Evolutionary conservation across 2,113 vertebrate genomes (phyloP).

Genomic region (Cyprinodon brontotheroides): DNA sequence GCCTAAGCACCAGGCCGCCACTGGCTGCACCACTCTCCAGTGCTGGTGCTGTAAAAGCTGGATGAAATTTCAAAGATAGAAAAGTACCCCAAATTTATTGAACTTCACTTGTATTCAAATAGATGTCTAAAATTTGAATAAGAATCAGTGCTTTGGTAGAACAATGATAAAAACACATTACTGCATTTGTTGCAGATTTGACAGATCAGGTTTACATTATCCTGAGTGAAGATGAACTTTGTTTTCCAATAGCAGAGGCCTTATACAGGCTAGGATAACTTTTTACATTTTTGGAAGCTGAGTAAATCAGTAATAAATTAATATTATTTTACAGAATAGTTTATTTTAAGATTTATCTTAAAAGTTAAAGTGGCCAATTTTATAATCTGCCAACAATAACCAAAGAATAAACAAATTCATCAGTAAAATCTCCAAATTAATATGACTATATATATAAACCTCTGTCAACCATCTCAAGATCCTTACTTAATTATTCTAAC

Average conservation of each 20-base stretch:
- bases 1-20: too few species aligned
- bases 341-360: not conserved
- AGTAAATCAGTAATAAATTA: not conserved
- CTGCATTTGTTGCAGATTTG: not conserved
- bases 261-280: not conserved
- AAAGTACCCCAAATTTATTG: not conserved
- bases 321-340: not conserved
- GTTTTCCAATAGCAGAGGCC: not conserved
- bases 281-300: not conserved
- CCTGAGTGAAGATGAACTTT: not conserved
- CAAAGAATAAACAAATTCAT: not conserved
- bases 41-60: not conserved
- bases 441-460: not conserved
- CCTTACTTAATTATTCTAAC: not conserved
- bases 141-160: not conserved
- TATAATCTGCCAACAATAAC: not conserved
- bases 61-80: not conserved
- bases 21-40: too few species aligned
- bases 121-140: not conserved
- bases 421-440: not conserved
- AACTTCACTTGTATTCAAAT: not conserved
- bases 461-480: not conserved
- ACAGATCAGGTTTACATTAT: not conserved
- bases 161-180: not conserved
- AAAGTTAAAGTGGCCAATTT: not conserved